Conservation (phyloP, 2,888 invertebrate genomes). For the Tetheella fluctuosa region DNA sequence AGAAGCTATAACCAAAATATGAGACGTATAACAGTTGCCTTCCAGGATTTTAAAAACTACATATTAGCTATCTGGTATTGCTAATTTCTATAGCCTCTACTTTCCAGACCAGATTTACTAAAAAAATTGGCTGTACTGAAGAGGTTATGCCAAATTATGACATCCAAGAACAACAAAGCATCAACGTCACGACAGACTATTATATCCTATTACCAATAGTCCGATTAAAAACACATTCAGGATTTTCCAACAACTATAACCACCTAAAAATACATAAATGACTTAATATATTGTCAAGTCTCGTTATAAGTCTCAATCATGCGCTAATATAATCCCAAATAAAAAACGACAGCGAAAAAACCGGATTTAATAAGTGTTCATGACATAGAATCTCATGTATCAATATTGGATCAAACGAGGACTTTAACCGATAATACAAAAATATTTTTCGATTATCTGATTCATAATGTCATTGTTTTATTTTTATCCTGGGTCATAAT, state of each 20-base stretch:
- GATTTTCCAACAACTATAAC: conserved; percentile 60
- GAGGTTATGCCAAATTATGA: not conserved
- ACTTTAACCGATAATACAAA: conserved; percentile 47
- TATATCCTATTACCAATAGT: conserved; percentile 28
- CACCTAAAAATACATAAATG: conserved; percentile 74
- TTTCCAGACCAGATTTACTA: no score
- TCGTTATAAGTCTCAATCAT: conserved; percentile 78
- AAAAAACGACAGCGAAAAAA: conserved; percentile 68
- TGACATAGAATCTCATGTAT: conserved; percentile 67
- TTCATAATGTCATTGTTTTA: conserved; percentile 25
- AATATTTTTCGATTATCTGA: conserved; percentile 37
- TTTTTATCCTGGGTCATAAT: conserved; percentile 4
- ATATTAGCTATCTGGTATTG: no score
- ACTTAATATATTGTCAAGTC: conserved; percentile 75
- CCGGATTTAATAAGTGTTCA: conserved; percentile 76
- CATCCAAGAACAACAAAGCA: not conserved
- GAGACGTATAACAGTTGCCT: no score
- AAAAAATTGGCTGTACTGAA: no score
- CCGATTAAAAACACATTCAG: conserved; percentile 46
- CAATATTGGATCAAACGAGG: conserved; percentile 71
- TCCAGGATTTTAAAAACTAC: no score
- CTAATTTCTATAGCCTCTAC: no score
- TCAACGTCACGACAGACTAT: not conserved
- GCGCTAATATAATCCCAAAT: conserved; percentile 78
- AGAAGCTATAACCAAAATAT: no score